These are phyloP conservation scores for Hepsetus odoe DNA, from an alignment of 2,113 vertebrate species.

Conservation along the genomic window DNA sequence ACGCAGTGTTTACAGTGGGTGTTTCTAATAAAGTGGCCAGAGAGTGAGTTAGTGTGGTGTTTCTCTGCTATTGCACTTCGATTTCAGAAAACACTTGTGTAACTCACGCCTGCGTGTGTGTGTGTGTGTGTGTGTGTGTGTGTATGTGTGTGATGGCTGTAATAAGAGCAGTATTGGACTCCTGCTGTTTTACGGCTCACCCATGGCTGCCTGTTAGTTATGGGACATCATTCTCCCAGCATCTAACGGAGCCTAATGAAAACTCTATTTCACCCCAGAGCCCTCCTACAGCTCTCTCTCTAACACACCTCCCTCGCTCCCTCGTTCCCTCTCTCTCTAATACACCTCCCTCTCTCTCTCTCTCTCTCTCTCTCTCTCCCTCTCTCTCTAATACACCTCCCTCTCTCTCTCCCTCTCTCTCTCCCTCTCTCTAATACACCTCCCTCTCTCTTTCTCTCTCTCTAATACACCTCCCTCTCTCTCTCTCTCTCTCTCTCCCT, in stretches of 20 bases:
- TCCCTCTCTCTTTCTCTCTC: not conserved
- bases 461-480: not conserved
- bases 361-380: not conserved
- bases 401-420: not conserved
- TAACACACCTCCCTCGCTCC: not conserved
- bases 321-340: constrained; percentile 7
- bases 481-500: constrained; percentile 21
- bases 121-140: constrained; percentile 21
- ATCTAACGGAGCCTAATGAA: constrained; percentile 35
- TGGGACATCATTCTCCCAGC: constrained; percentile 38
- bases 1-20: not conserved
- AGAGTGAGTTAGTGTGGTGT: not conserved
- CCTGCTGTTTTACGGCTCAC: constrained; percentile 46
- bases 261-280: constrained; percentile 47
- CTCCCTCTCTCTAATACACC: not conserved
- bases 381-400: not conserved
- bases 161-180: constrained; percentile 44
- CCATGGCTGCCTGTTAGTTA: constrained; percentile 46
- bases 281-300: constrained; percentile 24
- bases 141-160: constrained; percentile 34
- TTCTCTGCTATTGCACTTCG: not conserved
- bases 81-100: not conserved
- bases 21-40: not conserved
- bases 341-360: not conserved
- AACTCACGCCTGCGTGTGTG: constrained; percentile 7